These are phyloP conservation scores for Dynastes hyllus DNA, from an alignment of 2,888 invertebrate genomes.

Conservation along the genomic window DNA sequence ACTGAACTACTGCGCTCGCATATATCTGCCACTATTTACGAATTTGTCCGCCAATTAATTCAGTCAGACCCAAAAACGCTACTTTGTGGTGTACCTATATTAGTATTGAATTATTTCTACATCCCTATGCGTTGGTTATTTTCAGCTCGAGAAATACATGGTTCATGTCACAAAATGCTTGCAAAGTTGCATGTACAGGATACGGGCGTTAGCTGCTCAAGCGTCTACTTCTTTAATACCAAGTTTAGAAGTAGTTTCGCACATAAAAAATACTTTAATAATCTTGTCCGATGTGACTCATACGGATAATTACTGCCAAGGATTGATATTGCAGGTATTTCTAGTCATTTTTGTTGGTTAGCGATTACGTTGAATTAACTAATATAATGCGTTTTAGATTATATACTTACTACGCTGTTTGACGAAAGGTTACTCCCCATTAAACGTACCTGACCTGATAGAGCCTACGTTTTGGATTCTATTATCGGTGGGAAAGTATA, in stretches of 20 bases:
- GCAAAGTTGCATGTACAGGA: slow-evolving; percentile 78
- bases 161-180: slow-evolving; percentile 79
- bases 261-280: slow-evolving; percentile 50
- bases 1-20: too few relatives aligned
- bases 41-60: too few relatives aligned
- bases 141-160: slow-evolving; percentile 79
- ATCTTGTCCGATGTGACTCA: slow-evolving; percentile 58
- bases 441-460: slow-evolving; percentile 54
- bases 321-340: slow-evolving; percentile 78
- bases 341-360: background rate
- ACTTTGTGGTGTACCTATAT: too few relatives aligned
- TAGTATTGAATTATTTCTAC: too few relatives aligned
- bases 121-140: slow-evolving; percentile 53
- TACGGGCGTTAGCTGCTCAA: slow-evolving; percentile 82
- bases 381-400: slow-evolving; percentile 59
- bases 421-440: slow-evolving; percentile 46
- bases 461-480: slow-evolving; percentile 61
- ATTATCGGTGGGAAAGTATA: slow-evolving; percentile 58
- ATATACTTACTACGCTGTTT: slow-evolving; percentile 62
- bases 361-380: background rate
- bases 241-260: slow-evolving; percentile 58
- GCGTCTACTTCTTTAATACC: slow-evolving; percentile 79
- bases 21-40: too few relatives aligned
- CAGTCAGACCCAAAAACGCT: too few relatives aligned
- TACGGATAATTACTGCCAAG: slow-evolving; percentile 78